Evolutionary conservation across 2,113 vertebrate genomes (phyloP), one percentile per base, ranked within the genome.

Genomic region (Zosterops borbonicus): DNA sequence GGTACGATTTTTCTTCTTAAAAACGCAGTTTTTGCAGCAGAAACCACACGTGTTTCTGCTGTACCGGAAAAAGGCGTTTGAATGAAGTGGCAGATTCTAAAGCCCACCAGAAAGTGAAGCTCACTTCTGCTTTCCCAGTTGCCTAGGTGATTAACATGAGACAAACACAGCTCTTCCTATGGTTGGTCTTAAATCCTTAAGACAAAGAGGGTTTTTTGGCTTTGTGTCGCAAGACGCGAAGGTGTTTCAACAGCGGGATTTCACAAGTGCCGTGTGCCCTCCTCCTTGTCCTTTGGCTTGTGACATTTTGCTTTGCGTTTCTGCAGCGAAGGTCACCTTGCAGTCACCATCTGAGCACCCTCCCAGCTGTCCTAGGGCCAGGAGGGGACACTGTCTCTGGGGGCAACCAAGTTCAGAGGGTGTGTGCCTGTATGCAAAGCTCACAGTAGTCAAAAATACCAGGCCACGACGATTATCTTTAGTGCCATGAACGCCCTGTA

Each of bases 91-190:
- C 80, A 83, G 80, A 78, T 93, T 81, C 75, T 67, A 75, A 90
- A 97, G 79, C 76, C 65, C 73, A 23, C 86, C 41, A 56, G 71
- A 67, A 94, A 96, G 53, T 14, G 89, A 47, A 91, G 89, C 91
- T 94, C 73, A 52, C 73, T 93, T 93, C 90, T 94, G 92, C 96
- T 93, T 96, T 95, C 91, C 91, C 76, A 81, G 94, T 97, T 97
- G 94, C 95, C 95, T 97, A 94, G 96, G 95, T 94, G 96, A 97
- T 90, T 97, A 92, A 74, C 76, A 87, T 71, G 80, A 63, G 80
- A 84, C 82, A 93, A 95, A 89, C 84, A 88, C 79, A 90, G 76
- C 41, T 86, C 85, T 92, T 94, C 67, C 86, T 35, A 76, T 88
- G 83, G 67, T 85, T 92, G 24, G 39, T 70, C 76, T 81, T 89